Evolutionary conservation across 1,140 invertebrate species (phyloP), one percentile per base, ranked within the genome.

Genomic region (Apis laboriosa): DNA sequence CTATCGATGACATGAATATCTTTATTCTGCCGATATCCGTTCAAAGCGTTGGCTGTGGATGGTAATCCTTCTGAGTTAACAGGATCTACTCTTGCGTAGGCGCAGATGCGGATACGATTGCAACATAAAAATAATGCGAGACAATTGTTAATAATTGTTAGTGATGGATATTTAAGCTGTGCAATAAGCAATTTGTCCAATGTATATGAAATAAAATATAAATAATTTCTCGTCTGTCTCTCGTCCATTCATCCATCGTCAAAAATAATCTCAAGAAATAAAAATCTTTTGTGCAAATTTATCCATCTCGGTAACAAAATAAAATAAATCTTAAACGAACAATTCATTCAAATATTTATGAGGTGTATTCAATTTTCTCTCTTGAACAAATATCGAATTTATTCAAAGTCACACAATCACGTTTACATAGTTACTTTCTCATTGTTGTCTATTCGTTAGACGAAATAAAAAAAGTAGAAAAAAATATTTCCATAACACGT

Each of bases 1-100:
- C 34, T 85, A 84, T 81, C 90, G 53, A 89, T 60, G 12, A 86
- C 71, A 9, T 77, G 53, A 60, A 76, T 68, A 28, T 53, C 86
- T 61, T 92, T 92, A 21, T 84, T 70, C 34, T 77, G 66, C 12
- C 79, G 84, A 34, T 81, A 85, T 70, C 92, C 90, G 64, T 84
- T 89, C 12, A 95, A 88, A 17, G 94, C 94, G 89, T 94, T 93
- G 13, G 88, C 91, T 93, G 88, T 90, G 89, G 84, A 92, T 83
- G 88, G 91, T 88, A 93, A 92, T 90, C 92, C 91, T 86, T 92
- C 91, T 77, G 79, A 86, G 85, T 92, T 93, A 93, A 77, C 83
- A 71, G 88, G 70, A 76, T 89, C 92, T 92, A 85, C 84, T 89
- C 81, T 84, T 77, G 81, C 84, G 87, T 77, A 88, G 71, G 82